Percentiles rank a stretch among this genome's conserved stretches.
phyloP scores from a whole-genome alignment of 2,113 vertebrate genomes.

The Lanius ludovicianus region DNA sequence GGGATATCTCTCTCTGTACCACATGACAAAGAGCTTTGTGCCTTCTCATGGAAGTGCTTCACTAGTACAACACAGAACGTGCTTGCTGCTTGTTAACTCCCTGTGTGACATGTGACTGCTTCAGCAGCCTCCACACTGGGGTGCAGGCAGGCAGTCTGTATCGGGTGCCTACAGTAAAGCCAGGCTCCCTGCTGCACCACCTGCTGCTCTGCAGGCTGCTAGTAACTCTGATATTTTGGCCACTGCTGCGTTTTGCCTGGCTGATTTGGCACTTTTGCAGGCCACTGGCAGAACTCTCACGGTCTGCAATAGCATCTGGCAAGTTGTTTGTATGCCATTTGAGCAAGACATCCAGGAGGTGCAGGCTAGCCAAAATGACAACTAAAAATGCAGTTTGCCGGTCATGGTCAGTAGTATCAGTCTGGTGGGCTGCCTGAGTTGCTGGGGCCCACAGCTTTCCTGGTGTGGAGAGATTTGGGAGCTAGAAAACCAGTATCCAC shows the following conservation, averaged over 20 bases:
- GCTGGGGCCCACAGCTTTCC: background rate
- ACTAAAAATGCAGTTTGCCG: background rate
- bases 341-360: background rate
- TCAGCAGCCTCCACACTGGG: background rate
- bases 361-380: background rate
- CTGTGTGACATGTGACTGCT: background rate
- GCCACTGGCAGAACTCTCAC: background rate
- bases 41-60: background rate
- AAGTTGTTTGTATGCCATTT: background rate
- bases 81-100: background rate
- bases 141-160: background rate
- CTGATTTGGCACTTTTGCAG: background rate
- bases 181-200: background rate
- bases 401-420: background rate
- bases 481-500: background rate
- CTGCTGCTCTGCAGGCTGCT: background rate
- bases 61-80: rapidly evolving
- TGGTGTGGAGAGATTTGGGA: background rate
- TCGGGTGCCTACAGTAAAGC: background rate
- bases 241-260: background rate
- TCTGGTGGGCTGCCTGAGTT: background rate
- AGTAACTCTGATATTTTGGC: background rate
- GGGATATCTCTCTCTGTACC: background rate
- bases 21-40: background rate
- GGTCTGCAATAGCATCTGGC: background rate